Base-by-base conservation (phyloP, 2,888 invertebrate genomes). In the Ectobius pallidus region DNA sequence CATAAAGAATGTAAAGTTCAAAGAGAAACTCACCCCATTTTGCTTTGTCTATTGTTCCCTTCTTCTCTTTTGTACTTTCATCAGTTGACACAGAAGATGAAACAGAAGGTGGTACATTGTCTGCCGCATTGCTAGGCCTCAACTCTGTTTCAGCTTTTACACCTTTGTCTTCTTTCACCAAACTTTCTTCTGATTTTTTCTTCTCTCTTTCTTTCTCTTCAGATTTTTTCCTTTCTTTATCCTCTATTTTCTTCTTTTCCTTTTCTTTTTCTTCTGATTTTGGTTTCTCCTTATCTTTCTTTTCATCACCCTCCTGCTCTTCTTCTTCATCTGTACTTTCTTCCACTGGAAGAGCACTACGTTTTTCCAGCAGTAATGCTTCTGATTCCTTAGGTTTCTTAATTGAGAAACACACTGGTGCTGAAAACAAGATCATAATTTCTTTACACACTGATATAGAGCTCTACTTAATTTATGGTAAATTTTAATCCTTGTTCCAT, bases 391-490 rank as follows among this genome's bases (percentile, higher is more conserved):
- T 94, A 0, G 90, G 85, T 80, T 94, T 94, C 79, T 92, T 92
- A 52, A 95, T 94, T 0, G 94, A 95, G 81, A 95, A 95, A 73
- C 93, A 92, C 0, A 95, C 93, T 0, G 93, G 91, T 11, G 87
- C 91, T 90, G 82, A 2, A 39, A 62, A 1, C 25, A 34, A 34
- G 11, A 34, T 7, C 7, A 34, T 7, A 34, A 34, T n/a, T n/a
- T n/a, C n/a, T n/a, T n/a, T n/a, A n/a, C n/a, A n/a, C n/a, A n/a
- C n/a, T n/a, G n/a, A n/a, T n/a, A n/a, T n/a, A n/a, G n/a, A n/a
- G n/a, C n/a, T n/a, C n/a, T n/a, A n/a, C n/a, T n/a, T n/a, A n/a
- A n/a, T n/a, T n/a, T n/a, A n/a, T n/a, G n/a, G n/a, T n/a, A n/a
- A n/a, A n/a, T n/a, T n/a, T n/a, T n/a, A n/a, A n/a, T n/a, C n/a